Percentiles rank a stretch among this genome's conserved stretches.
These are phyloP conservation scores for Platysternon megacephalum DNA, from an alignment of 2,113 vertebrate species.

Conservation along the genomic window DNA sequence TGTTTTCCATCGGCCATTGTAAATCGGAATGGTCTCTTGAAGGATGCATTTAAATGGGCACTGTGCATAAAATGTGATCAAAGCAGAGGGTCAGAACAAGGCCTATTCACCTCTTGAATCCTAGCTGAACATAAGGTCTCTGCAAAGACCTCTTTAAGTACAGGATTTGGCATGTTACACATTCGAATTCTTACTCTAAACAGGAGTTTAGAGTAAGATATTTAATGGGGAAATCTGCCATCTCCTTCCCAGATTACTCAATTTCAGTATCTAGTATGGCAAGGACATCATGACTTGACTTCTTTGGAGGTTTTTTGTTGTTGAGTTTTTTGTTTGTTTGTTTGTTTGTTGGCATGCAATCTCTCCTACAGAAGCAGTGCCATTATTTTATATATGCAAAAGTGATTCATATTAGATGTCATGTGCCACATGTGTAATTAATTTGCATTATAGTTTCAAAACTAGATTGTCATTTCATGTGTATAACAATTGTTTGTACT, in stretches of 20 bases:
- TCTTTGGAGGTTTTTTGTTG: neutral
- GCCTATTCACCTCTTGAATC: neutral
- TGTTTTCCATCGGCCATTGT: neutral
- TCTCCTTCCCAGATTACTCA: neutral
- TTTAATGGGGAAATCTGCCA: neutral
- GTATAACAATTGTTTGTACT: slow-evolving; percentile 36
- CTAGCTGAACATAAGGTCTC: neutral
- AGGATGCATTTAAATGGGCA: neutral
- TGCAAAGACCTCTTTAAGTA: neutral
- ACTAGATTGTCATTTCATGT: slow-evolving; percentile 27
- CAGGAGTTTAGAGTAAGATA: too few relatives aligned
- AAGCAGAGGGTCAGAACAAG: neutral
- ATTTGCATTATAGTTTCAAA: slow-evolving; percentile 36
- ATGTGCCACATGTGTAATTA: slow-evolving; percentile 11
- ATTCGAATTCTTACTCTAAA: neutral
- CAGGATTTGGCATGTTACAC: neutral
- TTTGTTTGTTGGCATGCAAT: slow-evolving; percentile 10
- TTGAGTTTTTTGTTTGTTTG: neutral
- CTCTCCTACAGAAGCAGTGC: neutral
- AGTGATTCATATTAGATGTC: slow-evolving; percentile 20
- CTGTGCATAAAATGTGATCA: neutral
- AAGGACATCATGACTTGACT: neutral
- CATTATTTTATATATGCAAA: slow-evolving; percentile 35
- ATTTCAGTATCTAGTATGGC: neutral
- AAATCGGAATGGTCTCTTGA: neutral